phyloP scores from a whole-genome alignment of 2,888 invertebrate genomes.

The Slavum lentiscoides region DNA sequence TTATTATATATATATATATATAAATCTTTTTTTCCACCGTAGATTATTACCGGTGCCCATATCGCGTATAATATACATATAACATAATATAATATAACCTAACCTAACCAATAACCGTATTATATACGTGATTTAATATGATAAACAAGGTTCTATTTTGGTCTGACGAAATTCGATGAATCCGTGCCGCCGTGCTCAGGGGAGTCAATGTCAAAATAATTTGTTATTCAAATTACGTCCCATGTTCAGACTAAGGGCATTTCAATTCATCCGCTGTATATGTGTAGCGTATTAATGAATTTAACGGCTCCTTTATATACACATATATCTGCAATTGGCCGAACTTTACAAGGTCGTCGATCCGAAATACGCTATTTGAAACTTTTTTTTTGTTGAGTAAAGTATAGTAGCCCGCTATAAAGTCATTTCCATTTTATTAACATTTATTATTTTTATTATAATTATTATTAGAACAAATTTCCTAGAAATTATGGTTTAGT shows the following conservation, averaged over 20 bases:
- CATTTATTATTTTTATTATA: background rate
- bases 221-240: conserved; percentile 38
- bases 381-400: background rate
- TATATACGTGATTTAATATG: conserved; percentile 14
- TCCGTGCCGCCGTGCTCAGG: background rate
- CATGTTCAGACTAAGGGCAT: conserved; percentile 31
- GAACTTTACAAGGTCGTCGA: conserved; percentile 19
- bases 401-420: too few species aligned
- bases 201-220: conserved; percentile 50
- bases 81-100: conserved; percentile 28
- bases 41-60: conserved; percentile 7
- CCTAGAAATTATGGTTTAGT: background rate
- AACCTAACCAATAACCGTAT: background rate
- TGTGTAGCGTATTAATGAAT: conserved; percentile 8
- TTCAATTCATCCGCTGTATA: conserved; percentile 30
- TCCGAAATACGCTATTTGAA: conserved; percentile 10
- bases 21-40: conserved; percentile 7
- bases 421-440: background rate
- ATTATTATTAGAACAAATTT: background rate
- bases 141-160: conserved; percentile 26
- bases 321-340: conserved; percentile 9
- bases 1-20: background rate
- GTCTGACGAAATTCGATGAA: conserved; percentile 32
- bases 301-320: background rate
- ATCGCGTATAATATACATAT: background rate